Evolutionary conservation across 2,797 vertebrate genomes (phyloP).

Genomic region (Gymnothorax javanicus): DNA sequence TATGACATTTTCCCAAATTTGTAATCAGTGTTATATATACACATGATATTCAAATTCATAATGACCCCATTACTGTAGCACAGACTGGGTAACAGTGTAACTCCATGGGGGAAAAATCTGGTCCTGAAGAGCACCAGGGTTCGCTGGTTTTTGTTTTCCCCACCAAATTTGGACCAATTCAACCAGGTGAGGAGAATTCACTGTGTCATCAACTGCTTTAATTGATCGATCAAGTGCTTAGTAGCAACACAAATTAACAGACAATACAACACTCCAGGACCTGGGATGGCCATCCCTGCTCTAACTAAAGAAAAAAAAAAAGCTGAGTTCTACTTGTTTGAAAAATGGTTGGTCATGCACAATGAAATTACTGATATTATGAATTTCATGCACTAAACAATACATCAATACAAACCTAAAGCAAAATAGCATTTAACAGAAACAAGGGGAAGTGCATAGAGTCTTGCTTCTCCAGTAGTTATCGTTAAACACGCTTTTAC

Average conservation of each 20-base stretch:
- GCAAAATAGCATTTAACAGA: neutral
- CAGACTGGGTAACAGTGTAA: neutral
- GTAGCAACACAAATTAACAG: too few relatives aligned
- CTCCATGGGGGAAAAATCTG: too few relatives aligned
- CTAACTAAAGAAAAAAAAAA: neutral
- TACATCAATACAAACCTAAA: neutral
- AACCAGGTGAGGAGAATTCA: too few relatives aligned
- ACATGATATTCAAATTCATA: neutral
- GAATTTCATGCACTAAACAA: neutral
- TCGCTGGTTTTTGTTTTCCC: too few relatives aligned
- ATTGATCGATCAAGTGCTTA: too few relatives aligned
- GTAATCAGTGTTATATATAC: neutral
- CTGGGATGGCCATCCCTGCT: neutral
- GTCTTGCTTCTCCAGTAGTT: constrained; percentile 2
- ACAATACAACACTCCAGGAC: too few relatives aligned
- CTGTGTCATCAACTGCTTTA: too few relatives aligned
- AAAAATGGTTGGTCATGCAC: neutral
- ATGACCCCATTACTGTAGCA: neutral
- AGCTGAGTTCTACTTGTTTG: neutral
- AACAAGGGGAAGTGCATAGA: neutral
- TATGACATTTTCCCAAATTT: neutral
- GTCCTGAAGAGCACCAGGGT: too few relatives aligned
- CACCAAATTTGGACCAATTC: too few relatives aligned
- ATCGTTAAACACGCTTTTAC: neutral
- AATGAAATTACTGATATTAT: neutral